Evolutionary conservation across 2,113 vertebrate genomes (phyloP).

Genomic region (Elanus axillaris): DNA sequence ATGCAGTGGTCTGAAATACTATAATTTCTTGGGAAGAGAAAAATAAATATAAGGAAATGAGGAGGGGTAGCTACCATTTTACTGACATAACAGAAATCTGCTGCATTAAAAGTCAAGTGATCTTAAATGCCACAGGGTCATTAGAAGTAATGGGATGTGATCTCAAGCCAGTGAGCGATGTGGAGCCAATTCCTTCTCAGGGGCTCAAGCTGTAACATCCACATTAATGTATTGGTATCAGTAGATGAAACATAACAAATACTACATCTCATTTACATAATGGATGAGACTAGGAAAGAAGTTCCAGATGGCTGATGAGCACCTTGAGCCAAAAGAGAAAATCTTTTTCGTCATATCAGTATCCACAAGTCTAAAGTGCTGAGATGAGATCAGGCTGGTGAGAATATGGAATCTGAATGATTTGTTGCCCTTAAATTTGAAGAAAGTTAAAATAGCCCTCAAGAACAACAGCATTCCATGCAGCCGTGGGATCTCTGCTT

Average conservation of each 20-base stretch:
- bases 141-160: slow-evolving; percentile 65
- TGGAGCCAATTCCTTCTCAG: slow-evolving; percentile 48
- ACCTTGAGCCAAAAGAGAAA: slow-evolving; percentile 65
- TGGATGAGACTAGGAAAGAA: slow-evolving; percentile 50
- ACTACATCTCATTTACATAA: slow-evolving; percentile 71
- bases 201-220: slow-evolving; percentile 33
- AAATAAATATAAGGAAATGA: not conserved
- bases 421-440: not conserved
- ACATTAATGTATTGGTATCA: slow-evolving; percentile 64
- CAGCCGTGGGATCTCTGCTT: not conserved
- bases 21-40: not conserved
- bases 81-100: not conserved
- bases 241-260: slow-evolving; percentile 65
- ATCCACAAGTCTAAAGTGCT: not conserved
- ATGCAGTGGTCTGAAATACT: not conserved
- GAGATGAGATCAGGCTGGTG: not conserved
- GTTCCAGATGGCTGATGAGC: slow-evolving; percentile 70
- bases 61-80: not conserved
- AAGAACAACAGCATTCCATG: not conserved
- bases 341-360: not conserved
- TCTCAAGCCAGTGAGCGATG: slow-evolving; percentile 53
- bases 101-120: slow-evolving; percentile 34
- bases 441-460: not conserved
- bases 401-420: not conserved
- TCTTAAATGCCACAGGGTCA: slow-evolving; percentile 41